Base-by-base conservation (phyloP, 2,113 vertebrate species). In the Tonatia bakeri region DNA sequence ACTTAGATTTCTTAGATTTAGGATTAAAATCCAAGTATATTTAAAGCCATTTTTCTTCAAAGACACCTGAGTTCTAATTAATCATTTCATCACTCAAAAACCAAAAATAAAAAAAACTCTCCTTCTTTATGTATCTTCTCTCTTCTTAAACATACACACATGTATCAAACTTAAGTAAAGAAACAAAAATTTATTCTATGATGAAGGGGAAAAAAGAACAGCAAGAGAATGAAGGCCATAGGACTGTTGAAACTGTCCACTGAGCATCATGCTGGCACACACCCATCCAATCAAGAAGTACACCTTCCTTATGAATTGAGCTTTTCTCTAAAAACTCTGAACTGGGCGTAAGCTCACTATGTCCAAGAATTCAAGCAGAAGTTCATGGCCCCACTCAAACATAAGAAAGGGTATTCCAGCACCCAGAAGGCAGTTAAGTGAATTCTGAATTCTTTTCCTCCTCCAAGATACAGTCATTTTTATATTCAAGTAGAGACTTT, bases 11-110 rank as follows among this genome's bases (percentile, higher is more conserved):
- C 33, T 64, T 73, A 89, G 47, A 82, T 12, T 26, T 38, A 67
- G n/a, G 22, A 87, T 79, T 83, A 79, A 89, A 92, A 87, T 36
- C 9, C 87, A 82, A 67, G 11, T 94, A 85, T 85, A 88, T 75
- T 80, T 69, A 45, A 94, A 96, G 76, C 43, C 45, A 75, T 70
- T 87, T 94, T 26, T 50, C n/a, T 47, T 94, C 38, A 85, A 82
- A 64, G 20, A 72, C 56, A 93, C 82, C 2, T 20, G 40, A 85
- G 43, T 69, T 69, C 20, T 33, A 31, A 12, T 61, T 87, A 19
- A 75, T 86, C 65, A 81, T 73, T 70, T 26, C 75, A 77, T 54
- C 72, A 82, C 31, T 89, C 28, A 38, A 93, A 61, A 64, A 12
- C 31, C 33, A 16, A 28, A 83, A 76, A 28, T 38, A 64, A 10